Evolutionary conservation across 2,113 vertebrate genomes (phyloP).

Genomic region (Pomatostomus ruficeps): DNA sequence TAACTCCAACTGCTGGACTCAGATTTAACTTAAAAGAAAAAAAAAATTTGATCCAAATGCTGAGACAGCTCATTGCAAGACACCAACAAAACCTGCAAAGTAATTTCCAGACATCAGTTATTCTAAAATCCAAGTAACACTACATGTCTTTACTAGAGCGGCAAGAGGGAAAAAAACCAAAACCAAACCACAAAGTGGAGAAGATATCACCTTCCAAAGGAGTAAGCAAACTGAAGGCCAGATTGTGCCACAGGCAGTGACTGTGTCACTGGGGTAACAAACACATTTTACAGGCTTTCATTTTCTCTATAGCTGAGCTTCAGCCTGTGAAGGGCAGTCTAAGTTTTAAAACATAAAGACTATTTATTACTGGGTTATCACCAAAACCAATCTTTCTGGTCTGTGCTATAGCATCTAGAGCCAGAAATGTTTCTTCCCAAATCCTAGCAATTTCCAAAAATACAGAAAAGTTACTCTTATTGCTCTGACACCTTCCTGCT

Average conservation of each 20-base stretch:
- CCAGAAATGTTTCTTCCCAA: background rate
- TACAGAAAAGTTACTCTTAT: background rate
- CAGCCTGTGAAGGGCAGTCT: background rate
- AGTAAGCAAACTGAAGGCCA: background rate
- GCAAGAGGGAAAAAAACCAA: background rate
- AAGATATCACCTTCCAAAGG: background rate
- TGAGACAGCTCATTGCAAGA: background rate
- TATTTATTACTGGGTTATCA: background rate
- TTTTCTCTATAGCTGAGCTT: background rate
- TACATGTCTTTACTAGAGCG: background rate
- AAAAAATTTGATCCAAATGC: background rate
- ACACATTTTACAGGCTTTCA: background rate
- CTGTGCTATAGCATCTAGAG: background rate
- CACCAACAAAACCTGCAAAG: background rate
- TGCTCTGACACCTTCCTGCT: background rate
- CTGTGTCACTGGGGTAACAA: background rate
- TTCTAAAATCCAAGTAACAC: background rate
- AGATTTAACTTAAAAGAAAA: background rate
- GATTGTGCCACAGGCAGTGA: background rate
- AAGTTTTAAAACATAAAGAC: background rate
- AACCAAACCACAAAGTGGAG: background rate
- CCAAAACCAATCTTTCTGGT: background rate
- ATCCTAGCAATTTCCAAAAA: background rate
- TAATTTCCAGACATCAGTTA: background rate
- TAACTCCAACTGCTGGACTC: background rate